Evolutionary conservation across 2,113 vertebrate species (phyloP), one percentile per base, ranked within the genome.

Genomic region (Promerops cafer): DNA sequence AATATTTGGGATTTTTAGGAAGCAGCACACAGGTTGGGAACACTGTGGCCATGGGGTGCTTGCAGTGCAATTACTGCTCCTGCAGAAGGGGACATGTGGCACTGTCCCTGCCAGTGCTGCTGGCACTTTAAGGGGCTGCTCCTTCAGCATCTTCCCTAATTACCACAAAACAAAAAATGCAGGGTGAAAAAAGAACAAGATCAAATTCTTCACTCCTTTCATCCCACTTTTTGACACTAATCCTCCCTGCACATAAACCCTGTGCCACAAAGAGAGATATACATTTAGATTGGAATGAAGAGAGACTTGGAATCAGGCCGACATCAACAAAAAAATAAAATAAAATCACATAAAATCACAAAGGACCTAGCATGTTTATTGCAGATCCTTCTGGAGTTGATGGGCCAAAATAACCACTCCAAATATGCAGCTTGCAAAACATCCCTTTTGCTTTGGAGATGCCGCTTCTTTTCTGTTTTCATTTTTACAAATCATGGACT

Each of bases 351-450:
- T 90, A 96, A 65, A 92, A 94, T 85, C 94, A 93, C 65, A 69
- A 89, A 92, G 83, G 83, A 93, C 56, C 64, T 75, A 75, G n/a
- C 83, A 69, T 75, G 94, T 96, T 97, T 96, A 93, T 90, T 92
- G 76, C 83, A 75, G 90, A 90, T 83, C 91, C 24, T 90, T 89
- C 53, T 93, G 74, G 45, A 79, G 83, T 54, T 92, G 96, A 96
- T 94, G 96, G 96, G 93, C 96, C 93, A 97, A 97, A 95, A 93
- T 95, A 96, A 96, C 89, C 90, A 95, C 40, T 88, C 49, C 93
- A 96, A 95, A 77, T 93, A 96, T 95, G 93, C 80, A 83, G 95
- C 94, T 96, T 96, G 88, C 86, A 97, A 94, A 97, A 97, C 90
- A 96, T 45, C 52, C 45, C 61, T 61, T 83, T 33, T 72, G 89